Evolutionary conservation across 2,888 invertebrate genomes (phyloP).

Genomic region (Mechanitis mazaeus): DNA sequence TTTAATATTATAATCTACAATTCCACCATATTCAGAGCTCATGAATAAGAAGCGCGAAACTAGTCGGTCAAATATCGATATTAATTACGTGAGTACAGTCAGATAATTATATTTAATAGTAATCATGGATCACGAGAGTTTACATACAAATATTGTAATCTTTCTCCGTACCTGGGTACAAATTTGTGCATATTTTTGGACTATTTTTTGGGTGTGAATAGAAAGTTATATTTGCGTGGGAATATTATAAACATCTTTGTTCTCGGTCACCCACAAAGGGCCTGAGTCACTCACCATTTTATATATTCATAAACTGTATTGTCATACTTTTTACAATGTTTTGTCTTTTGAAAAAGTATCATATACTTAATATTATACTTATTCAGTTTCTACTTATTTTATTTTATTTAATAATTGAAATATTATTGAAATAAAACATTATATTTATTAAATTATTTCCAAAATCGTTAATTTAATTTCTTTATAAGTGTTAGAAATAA

Average conservation of each 20-base stretch:
- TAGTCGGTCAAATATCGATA: no score
- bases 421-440: neutral
- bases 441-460: neutral
- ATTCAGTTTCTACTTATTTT: neutral
- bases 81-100: no score
- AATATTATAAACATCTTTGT: slow-evolving; percentile 1
- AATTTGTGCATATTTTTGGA: no score
- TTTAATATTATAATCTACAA: no score
- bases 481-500: neutral
- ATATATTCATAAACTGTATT: neutral
- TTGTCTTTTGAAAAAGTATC: neutral
- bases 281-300: neutral
- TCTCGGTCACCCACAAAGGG: neutral
- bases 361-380: neutral
- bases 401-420: neutral
- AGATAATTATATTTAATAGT: no score
- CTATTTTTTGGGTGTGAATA: slow-evolving; percentile 2
- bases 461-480: neutral
- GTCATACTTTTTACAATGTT: neutral
- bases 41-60: no score
- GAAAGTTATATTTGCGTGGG: slow-evolving; percentile 4
- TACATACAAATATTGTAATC: no score
- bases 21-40: no score
- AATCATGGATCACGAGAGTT: no score
- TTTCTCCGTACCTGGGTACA: no score